Evolutionary conservation across 2,113 vertebrate species (phyloP).

Genomic region (Pterocles gutturalis): DNA sequence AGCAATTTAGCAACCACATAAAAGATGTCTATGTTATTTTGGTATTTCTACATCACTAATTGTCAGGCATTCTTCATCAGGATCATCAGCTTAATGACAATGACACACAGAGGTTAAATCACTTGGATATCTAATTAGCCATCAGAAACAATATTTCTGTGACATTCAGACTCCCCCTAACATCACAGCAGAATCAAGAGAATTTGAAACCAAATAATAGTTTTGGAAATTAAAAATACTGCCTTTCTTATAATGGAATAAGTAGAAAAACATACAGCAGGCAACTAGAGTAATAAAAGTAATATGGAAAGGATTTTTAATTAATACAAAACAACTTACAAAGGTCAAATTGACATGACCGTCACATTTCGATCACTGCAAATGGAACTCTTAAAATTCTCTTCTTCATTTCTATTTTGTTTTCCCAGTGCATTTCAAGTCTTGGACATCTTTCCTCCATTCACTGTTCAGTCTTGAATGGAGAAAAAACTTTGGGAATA

Average conservation of each 20-base stretch:
- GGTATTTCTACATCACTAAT: conserved; percentile 18
- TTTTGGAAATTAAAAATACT: neutral
- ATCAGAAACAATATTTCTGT: conserved; percentile 10
- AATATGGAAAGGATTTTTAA: neutral
- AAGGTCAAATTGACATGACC: conserved; percentile 4
- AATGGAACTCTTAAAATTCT: neutral
- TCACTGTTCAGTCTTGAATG: neutral
- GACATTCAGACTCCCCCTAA: conserved; percentile 57
- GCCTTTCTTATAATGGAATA: neutral
- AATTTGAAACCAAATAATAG: conserved; percentile 10
- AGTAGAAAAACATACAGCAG: neutral
- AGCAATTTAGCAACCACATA: conserved; percentile 11
- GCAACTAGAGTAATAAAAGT: neutral
- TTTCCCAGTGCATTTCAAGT: neutral
- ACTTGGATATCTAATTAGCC: conserved; percentile 45
- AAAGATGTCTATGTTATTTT: conserved; percentile 55
- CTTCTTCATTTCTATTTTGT: neutral
- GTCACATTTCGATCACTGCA: neutral
- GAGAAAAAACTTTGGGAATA: neutral
- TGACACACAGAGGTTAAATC: conserved; percentile 52
- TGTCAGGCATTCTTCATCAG: conserved; percentile 61
- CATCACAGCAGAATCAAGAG: neutral
- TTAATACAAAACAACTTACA: neutral
- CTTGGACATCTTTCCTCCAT: neutral
- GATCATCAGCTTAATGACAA: conserved; percentile 67